A percentile compares a stretch with the other conserved stretches of the same genome.
These are phyloP conservation scores for Meda fulgida DNA, from an alignment of 2,797 vertebrate genomes.

Conservation along the genomic window DNA sequence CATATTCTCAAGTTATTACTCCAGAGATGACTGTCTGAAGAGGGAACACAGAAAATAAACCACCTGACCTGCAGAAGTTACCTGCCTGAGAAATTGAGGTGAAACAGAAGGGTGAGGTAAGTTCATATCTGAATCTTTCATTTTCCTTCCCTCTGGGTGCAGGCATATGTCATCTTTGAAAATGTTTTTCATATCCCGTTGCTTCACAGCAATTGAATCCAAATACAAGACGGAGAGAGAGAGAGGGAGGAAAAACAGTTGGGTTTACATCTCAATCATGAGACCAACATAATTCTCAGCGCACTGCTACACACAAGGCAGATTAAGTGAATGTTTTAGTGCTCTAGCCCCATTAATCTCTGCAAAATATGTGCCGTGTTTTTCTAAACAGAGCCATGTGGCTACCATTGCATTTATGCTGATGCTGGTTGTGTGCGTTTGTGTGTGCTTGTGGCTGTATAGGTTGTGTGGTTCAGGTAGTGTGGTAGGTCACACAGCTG, in stretches of 20 bases:
- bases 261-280: conserved; percentile 76
- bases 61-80: conserved; percentile 71
- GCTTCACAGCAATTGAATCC: conserved; percentile 57
- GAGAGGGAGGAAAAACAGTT: conserved; percentile 67
- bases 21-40: conserved; percentile 76
- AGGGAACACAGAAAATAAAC: conserved; percentile 73
- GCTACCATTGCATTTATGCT: conserved; percentile 45
- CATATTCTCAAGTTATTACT: conserved; percentile 63
- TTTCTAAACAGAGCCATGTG: conserved; percentile 32
- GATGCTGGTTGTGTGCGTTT: conserved; percentile 30
- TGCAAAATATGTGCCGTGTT: conserved; percentile 33
- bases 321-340: conserved; percentile 70
- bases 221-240: conserved; percentile 67
- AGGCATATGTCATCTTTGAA: conserved; percentile 60
- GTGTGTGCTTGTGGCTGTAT: conserved; percentile 44
- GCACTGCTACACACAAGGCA: conserved; percentile 66
- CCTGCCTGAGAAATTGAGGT: conserved; percentile 61
- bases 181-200: conserved; percentile 70
- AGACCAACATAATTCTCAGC: conserved; percentile 76
- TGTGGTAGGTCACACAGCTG: conserved; percentile 55
- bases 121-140: conserved; percentile 54
- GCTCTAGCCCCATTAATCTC: conserved; percentile 51
- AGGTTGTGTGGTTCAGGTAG: conserved; percentile 61
- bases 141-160: conserved; percentile 48
- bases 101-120: conserved; percentile 66